These are phyloP conservation scores for Phyllopteryx taeniolatus DNA, from an alignment of 2,113 vertebrate genomes.

Conservation along the genomic window DNA sequence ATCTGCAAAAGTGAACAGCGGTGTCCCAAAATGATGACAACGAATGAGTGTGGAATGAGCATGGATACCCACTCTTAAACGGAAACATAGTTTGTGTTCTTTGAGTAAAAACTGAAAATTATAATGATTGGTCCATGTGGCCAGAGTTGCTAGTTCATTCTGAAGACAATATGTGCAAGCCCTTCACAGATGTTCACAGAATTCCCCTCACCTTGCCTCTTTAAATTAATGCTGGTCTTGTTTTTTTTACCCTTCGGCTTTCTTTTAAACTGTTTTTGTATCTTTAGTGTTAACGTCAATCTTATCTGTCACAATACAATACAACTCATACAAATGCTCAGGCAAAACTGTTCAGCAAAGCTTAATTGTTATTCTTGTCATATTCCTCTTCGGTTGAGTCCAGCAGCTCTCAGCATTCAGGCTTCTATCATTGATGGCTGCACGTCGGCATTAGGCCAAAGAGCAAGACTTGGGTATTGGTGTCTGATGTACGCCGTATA, in stretches of 20 bases:
- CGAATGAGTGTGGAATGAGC: background rate
- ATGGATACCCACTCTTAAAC: slow-evolving; percentile 36
- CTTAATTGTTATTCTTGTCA: slow-evolving; percentile 15
- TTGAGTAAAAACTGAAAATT: slow-evolving; percentile 48
- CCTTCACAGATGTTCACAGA: slow-evolving; percentile 55
- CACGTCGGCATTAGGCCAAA: slow-evolving; percentile 39
- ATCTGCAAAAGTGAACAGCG: too few species aligned
- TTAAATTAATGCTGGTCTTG: slow-evolving; percentile 19
- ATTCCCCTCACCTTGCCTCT: slow-evolving; percentile 28
- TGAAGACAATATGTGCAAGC: slow-evolving; percentile 53
- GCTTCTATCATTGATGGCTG: slow-evolving; percentile 22
- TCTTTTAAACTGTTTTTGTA: background rate
- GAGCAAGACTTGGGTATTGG: slow-evolving; percentile 48
- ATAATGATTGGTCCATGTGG: slow-evolving; percentile 26
- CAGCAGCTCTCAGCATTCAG: slow-evolving; percentile 21
- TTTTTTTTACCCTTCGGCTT: slow-evolving; percentile 20
- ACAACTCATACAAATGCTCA: background rate
- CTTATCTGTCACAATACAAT: too few species aligned
- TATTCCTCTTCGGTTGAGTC: slow-evolving; percentile 32
- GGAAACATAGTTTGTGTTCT: slow-evolving; percentile 62
- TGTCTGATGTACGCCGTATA: slow-evolving; percentile 51
- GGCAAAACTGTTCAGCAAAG: background rate
- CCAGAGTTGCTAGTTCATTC: slow-evolving; percentile 57
- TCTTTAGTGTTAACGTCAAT: background rate
- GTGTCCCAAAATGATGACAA: too few species aligned